Evolutionary conservation across 2,797 vertebrate species (phyloP).

Genomic region (Meda fulgida): DNA sequence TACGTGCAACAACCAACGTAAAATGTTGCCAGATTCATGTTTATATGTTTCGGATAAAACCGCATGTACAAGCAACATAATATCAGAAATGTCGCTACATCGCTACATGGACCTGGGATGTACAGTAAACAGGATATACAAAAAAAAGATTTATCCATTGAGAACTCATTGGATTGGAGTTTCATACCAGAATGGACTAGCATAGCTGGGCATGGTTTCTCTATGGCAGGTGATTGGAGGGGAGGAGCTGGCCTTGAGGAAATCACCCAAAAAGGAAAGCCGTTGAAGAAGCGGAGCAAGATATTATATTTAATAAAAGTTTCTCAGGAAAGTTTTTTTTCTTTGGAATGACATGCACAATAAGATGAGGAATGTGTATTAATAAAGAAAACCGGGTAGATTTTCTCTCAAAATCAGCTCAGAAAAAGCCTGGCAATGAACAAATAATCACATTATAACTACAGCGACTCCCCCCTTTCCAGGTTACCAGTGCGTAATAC

Average conservation of each 20-base stretch:
- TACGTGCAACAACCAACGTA: no score
- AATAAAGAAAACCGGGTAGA: background rate
- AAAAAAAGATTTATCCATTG: background rate
- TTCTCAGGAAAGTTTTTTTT: background rate
- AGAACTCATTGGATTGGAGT: background rate
- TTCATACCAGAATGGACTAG: background rate
- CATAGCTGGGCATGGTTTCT: background rate
- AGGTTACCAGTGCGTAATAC: conserved; percentile 17
- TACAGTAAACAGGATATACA: background rate
- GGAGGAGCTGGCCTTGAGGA: background rate
- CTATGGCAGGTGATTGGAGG: background rate
- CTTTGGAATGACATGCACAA: background rate
- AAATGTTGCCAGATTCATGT: no score
- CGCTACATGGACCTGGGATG: background rate
- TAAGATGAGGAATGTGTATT: background rate
- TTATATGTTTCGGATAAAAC: no score
- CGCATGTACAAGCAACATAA: no score
- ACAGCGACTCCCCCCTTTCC: conserved; percentile 5
- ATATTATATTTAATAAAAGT: background rate
- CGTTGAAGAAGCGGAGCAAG: no score
- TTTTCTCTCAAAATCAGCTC: background rate
- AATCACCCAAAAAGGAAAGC: background rate
- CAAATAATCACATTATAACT: conserved; percentile 37
- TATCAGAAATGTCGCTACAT: no score
- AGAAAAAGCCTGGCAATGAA: conserved; percentile 8